Evolutionary conservation across 37 sponge, comb jelly and placozoan genomes (phyloP), one percentile per base, ranked within the genome.

Genomic region (Geodia barretti): DNA sequence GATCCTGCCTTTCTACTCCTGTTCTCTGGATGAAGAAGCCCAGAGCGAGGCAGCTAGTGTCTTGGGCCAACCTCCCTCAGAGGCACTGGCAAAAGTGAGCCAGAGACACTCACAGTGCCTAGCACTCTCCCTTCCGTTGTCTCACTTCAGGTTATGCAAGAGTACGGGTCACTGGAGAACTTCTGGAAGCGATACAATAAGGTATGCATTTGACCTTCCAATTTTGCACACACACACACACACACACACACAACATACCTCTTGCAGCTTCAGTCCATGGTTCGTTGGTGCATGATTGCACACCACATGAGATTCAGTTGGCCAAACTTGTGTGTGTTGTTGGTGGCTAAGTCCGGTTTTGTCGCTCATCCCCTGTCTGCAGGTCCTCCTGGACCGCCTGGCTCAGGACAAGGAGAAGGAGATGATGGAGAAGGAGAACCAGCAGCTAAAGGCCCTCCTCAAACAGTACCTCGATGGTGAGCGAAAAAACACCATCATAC

Each of bases 171-270:
- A 34, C 40, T 98, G 58, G 95, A 96, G 58, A 91, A 86, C 79
- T 98, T 98, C 80, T 98, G 99, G 99, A 94, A 94, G 74, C 83
- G 99, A 26, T 92, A 89, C 81, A 98, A 96, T 83, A 98, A 98
- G 76, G 95, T 92, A 64, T 39, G 64, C 29, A 26, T 26, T 32
- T 60, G 20, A 11, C 25, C 31, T 14, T 21, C 68, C 23, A 9
- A n/a, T 26, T n/a, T 9, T 70, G 31, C 38, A 35, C 36, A 29
- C 31, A 36, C 37, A 29, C 35, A n/a, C n/a, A n/a, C n/a, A n/a
- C n/a, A n/a, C n/a, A n/a, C n/a, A n/a, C n/a, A n/a, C n/a, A n/a
- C n/a, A n/a, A n/a, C n/a, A n/a, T n/a, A n/a, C n/a, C n/a, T n/a
- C n/a, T n/a, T n/a, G n/a, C n/a, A n/a, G n/a, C n/a, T n/a, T n/a